Conservation (phyloP, 2,113 vertebrate genomes). For the Cichladusa arquata region DNA sequence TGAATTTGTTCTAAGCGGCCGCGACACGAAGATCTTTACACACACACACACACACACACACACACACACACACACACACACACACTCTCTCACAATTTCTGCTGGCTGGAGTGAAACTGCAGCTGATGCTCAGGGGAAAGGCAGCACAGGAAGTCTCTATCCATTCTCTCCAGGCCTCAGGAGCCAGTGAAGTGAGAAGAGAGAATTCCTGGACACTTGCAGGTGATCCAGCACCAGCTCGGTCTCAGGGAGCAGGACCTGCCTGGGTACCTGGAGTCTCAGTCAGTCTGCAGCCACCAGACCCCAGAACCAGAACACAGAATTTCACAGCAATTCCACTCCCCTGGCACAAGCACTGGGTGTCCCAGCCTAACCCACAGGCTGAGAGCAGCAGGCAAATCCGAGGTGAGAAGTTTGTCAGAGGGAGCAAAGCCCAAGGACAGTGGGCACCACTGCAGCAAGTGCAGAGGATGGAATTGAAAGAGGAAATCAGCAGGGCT, state of each 20-base stretch:
- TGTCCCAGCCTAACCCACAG: not conserved
- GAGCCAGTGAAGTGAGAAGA: not conserved
- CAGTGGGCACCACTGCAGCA: not conserved
- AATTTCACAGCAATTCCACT: not conserved
- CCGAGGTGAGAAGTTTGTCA: not conserved
- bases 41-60: not conserved
- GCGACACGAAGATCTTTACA: not conserved
- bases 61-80: not conserved
- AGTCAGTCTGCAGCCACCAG: not conserved
- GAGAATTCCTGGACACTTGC: not conserved
- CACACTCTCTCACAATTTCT: not conserved
- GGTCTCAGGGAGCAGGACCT: not conserved
- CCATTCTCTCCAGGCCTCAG: not conserved
- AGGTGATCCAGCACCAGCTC: not conserved
- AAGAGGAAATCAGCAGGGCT: not conserved
- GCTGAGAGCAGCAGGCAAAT: not conserved
- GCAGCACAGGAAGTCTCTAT: not conserved
- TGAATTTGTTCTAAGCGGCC: slow-evolving; percentile 22
- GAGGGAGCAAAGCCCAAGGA: not conserved
- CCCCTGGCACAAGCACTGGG: not conserved
- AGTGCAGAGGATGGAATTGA: not conserved
- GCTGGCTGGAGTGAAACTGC: not conserved
- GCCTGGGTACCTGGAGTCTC: not conserved
- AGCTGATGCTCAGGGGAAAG: not conserved
- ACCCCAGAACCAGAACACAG: not conserved